Evolutionary conservation across 2,797 vertebrate species (phyloP), one percentile per base, ranked within the genome.

Genomic region (Threskiornis aethiopicus): DNA sequence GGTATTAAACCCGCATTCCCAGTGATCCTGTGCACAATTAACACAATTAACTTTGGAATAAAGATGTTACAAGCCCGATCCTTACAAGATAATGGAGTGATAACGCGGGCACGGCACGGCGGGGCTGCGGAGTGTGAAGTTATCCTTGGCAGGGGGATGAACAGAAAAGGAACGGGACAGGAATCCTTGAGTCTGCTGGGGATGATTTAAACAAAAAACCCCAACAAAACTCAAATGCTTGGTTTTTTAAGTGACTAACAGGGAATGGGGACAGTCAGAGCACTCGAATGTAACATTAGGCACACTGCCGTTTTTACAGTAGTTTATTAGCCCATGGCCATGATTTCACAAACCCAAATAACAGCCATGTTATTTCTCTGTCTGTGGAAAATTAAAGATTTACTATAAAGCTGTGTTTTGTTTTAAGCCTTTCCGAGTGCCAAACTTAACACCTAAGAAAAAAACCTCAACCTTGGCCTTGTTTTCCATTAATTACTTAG

Each of bases 181-280:
- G 82, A 84, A 89, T 79, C n/a, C 41, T 52, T 69, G 57, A 52
- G 26, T 57, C 16, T 90, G 47, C 16, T 58, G 51, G 13, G 61
- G 14, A 41, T 13, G 3, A 33, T 52, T 89, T 67, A 12, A 85
- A 59, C 25, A 17, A 54, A 26, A n/a, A 79, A 35, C 5, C 1
- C 0, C 5, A 7, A 4, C 7, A 42, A 22, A 8, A 12, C 4
- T n/a, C 10, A 16, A 75, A 37, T 51, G 10, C 3, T 62, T 6
- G 37, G 10, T 58, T 72, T 49, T 52, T 44, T 10, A 77, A 78
- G 46, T 61, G 39, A 35, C 31, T 62, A 37, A 52, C 3, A 64
- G 13, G 24, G 22, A 25, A 24, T 37, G 25, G n/a, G 33, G 70
- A 91, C 37, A 71, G 44, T 37, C 28, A 13, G 39, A 73, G 71